Evolutionary conservation across 92 coral and sea anemone genomes (phyloP).

Genomic region (Meandrina meandrites): DNA sequence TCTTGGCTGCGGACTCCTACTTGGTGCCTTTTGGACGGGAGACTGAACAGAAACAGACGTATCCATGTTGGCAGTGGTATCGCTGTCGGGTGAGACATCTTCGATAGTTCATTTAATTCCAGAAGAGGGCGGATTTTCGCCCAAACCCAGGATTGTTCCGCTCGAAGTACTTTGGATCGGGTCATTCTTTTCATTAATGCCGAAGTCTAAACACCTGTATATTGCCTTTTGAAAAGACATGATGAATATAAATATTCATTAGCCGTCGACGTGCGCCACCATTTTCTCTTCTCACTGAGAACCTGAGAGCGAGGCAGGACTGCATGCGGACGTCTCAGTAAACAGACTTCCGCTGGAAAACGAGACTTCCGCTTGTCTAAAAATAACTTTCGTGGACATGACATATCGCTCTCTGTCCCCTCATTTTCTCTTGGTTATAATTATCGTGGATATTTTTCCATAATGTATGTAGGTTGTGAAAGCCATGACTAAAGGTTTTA

Average conservation of each 20-base stretch:
- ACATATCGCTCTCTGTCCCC: too few species aligned
- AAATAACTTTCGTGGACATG: too few species aligned
- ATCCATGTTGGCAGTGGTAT: slow-evolving; percentile 23
- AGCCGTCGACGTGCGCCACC: not conserved
- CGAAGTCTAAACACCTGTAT: slow-evolving; percentile 26
- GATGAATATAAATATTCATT: slow-evolving; percentile 11
- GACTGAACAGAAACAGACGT: slow-evolving; percentile 21
- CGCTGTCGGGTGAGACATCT: slow-evolving; percentile 20
- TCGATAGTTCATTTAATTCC: slow-evolving; percentile 10
- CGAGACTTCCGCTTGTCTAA: too few species aligned
- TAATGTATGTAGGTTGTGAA: too few species aligned
- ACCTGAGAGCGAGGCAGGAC: too few species aligned
- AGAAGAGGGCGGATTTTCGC: slow-evolving; percentile 16
- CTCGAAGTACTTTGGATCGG: slow-evolving; percentile 13
- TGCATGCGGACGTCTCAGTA: too few species aligned
- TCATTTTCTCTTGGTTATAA: too few species aligned
- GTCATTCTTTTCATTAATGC: slow-evolving; percentile 18
- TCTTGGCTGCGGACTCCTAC: slow-evolving; percentile 26
- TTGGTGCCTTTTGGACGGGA: slow-evolving; percentile 22
- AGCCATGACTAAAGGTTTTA: too few species aligned
- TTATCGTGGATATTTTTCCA: too few species aligned
- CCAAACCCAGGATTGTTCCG: slow-evolving; percentile 26
- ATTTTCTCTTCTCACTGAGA: too few species aligned
- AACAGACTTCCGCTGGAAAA: too few species aligned
- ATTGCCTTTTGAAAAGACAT: slow-evolving; percentile 25